Evolutionary conservation across 1,140 invertebrate genomes (phyloP), one percentile per base, ranked within the genome.

Genomic region (Penaeus vannamei): DNA sequence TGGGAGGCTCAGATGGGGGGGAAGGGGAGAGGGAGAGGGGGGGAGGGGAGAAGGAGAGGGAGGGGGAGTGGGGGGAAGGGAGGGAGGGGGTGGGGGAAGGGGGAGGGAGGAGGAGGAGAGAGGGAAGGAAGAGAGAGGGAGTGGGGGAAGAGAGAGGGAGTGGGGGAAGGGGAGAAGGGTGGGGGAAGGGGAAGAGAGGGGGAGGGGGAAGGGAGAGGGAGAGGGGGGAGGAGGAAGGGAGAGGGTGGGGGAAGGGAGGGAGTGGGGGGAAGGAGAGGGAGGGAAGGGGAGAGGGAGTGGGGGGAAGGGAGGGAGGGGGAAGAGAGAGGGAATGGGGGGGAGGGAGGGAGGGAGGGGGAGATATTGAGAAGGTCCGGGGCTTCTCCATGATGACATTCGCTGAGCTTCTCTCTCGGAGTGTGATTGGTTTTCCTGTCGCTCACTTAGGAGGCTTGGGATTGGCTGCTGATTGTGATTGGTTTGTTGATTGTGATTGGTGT

Each of bases 41-140:
- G 3, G 7, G 17, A 23, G 23, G 8, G n/a, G 81, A 64, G 81
- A 60, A 29, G 62, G 81, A 64, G 81, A 64, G 81, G 59, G 80
- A 61, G 53, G 59, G 53, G 36, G 36, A 7, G 36, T 7, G 8
- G 36, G 3, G 36, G 36, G 53, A 17, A 1, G 10, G 53, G 4
- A 10, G 1, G 0, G 36, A 5, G 36, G 36, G 8, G 29, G 80
- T 60, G 53, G 29, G 80, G 29, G 80, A 46, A 46, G 29, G 36
- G 59, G 80, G 59, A 42, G 53, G 42, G 59, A 42, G 53, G 42
- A 82, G 42, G 59, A 42, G n/a, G 42, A 82, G 80, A 59, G 80
- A 26, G 59, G 12, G 29, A 1, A 2, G 59, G n/a, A 19, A 46
- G 32, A 26, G 81, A 8, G 23, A 60, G 81, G 61, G 4, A 61